These are phyloP conservation scores for Nyctereutes procyonoides DNA, from an alignment of 2,113 vertebrate species.

Conservation along the genomic window DNA sequence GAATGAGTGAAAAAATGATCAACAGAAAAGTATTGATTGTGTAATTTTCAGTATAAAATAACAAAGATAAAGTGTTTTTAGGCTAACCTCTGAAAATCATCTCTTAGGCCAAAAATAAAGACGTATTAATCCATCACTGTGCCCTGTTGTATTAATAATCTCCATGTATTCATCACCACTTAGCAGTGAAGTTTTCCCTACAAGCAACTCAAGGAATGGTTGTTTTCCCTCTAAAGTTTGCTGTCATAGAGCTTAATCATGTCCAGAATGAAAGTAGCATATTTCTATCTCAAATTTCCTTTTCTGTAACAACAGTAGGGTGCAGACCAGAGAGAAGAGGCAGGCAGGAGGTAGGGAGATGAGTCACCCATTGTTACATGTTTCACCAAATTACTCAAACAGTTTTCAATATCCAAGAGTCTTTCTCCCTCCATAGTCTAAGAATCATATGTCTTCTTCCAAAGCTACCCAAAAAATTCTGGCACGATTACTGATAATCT, in stretches of 20 bases:
- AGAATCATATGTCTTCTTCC: background rate
- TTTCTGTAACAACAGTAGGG: background rate
- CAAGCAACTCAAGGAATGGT: background rate
- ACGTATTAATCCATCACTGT: background rate
- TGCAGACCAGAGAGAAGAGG: background rate
- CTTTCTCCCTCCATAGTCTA: background rate
- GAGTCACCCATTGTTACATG: background rate
- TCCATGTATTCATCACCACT: background rate
- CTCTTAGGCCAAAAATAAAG: constrained; percentile 8
- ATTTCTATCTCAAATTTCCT: background rate
- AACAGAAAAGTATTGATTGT: background rate
- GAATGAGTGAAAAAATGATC: background rate
- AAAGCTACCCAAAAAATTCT: background rate
- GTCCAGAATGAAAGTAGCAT: background rate
- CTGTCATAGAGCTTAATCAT: background rate
- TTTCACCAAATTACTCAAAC: background rate
- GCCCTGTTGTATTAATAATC: background rate
- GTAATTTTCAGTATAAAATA: background rate
- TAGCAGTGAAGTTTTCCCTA: background rate
- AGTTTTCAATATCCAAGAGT: background rate
- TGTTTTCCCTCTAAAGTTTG: background rate
- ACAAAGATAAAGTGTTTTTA: background rate
- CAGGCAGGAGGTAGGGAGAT: background rate
- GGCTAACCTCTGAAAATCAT: background rate
- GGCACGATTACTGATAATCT: background rate